phyloP scores from a whole-genome alignment of 2,113 vertebrate species.

The Prionailurus viverrinus region DNA sequence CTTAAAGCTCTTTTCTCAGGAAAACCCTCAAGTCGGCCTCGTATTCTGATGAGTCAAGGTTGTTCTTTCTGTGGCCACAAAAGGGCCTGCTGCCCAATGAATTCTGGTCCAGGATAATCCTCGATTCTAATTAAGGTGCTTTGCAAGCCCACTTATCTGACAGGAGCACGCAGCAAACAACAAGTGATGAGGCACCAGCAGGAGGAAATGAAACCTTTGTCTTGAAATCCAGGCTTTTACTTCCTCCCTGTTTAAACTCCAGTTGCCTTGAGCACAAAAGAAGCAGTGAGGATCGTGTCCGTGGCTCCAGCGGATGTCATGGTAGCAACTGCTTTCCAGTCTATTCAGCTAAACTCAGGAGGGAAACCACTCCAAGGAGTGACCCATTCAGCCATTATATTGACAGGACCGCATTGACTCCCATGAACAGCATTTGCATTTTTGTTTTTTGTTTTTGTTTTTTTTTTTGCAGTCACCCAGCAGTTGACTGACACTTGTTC shows the following conservation, averaged over 20 bases:
- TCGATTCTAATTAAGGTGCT: slow-evolving; percentile 82
- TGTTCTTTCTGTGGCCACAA: slow-evolving; percentile 8
- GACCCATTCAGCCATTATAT: not conserved
- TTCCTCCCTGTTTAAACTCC: not conserved
- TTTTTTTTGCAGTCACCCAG: not conserved
- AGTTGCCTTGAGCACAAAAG: slow-evolving; percentile 3
- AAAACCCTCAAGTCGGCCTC: slow-evolving; percentile 44
- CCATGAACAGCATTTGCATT: not conserved
- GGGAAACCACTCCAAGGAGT: not conserved
- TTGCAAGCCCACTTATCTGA: slow-evolving; percentile 80
- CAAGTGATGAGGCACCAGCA: not conserved
- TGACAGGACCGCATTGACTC: not conserved
- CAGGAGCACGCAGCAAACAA: slow-evolving; percentile 74
- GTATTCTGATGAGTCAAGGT: slow-evolving; percentile 5
- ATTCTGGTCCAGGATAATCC: slow-evolving; percentile 72
- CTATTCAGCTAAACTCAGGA: not conserved
- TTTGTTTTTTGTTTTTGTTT: not conserved
- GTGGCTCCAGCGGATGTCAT: not conserved
- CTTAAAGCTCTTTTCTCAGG: not conserved
- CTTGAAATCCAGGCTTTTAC: slow-evolving; percentile 74
- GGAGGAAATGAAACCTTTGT: slow-evolving; percentile 78
- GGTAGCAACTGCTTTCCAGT: not conserved
- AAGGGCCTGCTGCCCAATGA: slow-evolving; percentile 68
- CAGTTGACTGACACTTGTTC: not conserved
- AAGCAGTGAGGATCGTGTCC: slow-evolving; percentile 26